A percentile compares a stretch with the other conserved stretches of the same genome.
phyloP scores from a whole-genome alignment of 1,140 invertebrate genomes.

The Sipha flava region DNA sequence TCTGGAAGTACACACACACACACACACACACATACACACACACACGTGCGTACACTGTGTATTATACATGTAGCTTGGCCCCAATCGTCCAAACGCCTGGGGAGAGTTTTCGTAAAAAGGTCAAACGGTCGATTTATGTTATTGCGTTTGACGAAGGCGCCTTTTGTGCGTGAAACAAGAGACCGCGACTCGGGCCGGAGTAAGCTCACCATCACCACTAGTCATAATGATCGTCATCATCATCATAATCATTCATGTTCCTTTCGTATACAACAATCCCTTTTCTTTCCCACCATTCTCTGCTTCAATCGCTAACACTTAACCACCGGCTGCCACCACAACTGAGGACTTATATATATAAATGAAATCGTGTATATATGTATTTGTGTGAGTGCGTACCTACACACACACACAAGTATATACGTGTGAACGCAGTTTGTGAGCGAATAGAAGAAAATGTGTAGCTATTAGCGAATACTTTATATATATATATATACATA shows the following conservation, averaged over 20 bases:
- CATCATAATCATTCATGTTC: constrained; percentile 19
- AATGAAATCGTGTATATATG: no score
- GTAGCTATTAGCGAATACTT: neutral
- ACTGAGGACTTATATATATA: neutral
- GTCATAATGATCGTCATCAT: constrained; percentile 16
- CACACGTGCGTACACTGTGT: no score
- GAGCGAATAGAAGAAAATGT: neutral
- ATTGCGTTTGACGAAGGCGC: neutral
- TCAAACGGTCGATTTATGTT: constrained; percentile 15
- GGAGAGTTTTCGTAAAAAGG: neutral
- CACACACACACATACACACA: no score
- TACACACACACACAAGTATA: neutral
- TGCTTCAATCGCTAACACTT: neutral
- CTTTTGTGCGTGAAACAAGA: constrained; percentile 15
- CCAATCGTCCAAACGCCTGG: neutral
- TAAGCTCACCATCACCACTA: neutral
- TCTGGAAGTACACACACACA: no score
- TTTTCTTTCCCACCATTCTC: neutral
- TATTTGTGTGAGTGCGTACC: neutral
- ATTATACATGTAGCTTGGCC: no score
- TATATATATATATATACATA: neutral
- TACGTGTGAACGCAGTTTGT: neutral
- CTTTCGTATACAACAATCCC: neutral
- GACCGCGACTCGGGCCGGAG: neutral
- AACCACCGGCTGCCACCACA: neutral